These are phyloP conservation scores for Andrena minutula DNA, from an alignment of 2,888 invertebrate genomes.

Conservation along the genomic window DNA sequence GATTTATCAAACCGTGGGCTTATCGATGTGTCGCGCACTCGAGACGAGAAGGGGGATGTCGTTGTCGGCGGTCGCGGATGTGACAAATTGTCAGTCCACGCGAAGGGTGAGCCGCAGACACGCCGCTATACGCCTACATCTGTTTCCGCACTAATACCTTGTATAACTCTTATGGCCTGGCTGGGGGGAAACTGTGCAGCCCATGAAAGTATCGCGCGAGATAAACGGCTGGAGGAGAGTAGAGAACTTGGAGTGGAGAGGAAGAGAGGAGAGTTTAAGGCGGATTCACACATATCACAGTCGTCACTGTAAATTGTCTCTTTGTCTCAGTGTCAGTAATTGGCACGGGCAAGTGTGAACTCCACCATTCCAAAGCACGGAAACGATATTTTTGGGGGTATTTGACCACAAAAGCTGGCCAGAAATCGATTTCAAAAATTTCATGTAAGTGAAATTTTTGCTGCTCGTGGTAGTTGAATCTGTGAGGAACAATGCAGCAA, in stretches of 20 bases:
- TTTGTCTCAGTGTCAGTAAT: no score
- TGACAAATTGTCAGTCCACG: slow-evolving; percentile 78
- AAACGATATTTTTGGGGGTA: no score
- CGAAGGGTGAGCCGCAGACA: slow-evolving; percentile 75
- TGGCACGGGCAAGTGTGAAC: no score
- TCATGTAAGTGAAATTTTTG: no score
- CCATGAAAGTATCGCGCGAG: slow-evolving; percentile 47
- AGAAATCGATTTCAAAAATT: no score
- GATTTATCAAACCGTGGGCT: slow-evolving; percentile 81
- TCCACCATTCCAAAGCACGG: no score
- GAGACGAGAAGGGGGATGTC: slow-evolving; percentile 47
- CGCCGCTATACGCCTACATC: slow-evolving; percentile 77
- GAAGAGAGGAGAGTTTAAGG: slow-evolving; percentile 14
- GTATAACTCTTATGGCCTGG: slow-evolving; percentile 75
- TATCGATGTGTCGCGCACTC: slow-evolving; percentile 71
- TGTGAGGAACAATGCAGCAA: no score
- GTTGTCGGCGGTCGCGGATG: slow-evolving; percentile 69
- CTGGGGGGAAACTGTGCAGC: slow-evolving; percentile 55
- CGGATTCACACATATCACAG: slow-evolving; percentile 49
- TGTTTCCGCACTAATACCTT: slow-evolving; percentile 80
- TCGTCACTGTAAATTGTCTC: no score
- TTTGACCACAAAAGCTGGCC: no score
- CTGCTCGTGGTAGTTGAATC: no score
- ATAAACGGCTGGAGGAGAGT: slow-evolving; percentile 25
- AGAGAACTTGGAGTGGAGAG: neutral